phyloP scores from a whole-genome alignment of 2,113 vertebrate genomes.

The Athene cunicularia region DNA sequence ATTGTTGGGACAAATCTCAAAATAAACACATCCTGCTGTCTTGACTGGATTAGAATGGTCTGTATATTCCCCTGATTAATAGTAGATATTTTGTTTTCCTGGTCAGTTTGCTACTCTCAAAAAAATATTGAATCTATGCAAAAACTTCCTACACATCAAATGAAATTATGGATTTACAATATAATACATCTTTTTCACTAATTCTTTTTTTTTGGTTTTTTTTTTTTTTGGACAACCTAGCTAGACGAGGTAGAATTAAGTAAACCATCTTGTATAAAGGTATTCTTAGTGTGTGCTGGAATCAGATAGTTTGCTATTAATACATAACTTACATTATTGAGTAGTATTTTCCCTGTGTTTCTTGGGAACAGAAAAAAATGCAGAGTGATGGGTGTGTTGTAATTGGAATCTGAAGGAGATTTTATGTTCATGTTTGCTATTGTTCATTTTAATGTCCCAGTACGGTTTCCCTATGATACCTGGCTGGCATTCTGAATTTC shows the following conservation, averaged over 20 bases:
- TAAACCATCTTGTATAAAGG: not conserved
- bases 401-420: not conserved
- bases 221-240: not conserved
- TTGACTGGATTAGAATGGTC: not conserved
- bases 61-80: not conserved
- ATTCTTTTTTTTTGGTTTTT: not conserved
- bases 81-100: not conserved
- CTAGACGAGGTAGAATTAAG: not conserved
- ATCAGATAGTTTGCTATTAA: not conserved
- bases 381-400: not conserved
- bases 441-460: constrained; percentile 24
- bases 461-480: not conserved
- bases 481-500: not conserved
- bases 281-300: not conserved
- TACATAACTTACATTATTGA: not conserved
- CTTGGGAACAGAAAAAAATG: not conserved
- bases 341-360: not conserved
- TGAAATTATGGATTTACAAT: not conserved
- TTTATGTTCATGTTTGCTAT: constrained; percentile 3
- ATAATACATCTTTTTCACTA: not conserved
- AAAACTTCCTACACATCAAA: not conserved
- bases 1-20: not conserved
- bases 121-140: not conserved
- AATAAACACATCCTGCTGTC: not conserved
- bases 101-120: not conserved